These are phyloP conservation scores for Pantelozetes paolii DNA, from an alignment of 2,888 invertebrate species.

Conservation along the genomic window DNA sequence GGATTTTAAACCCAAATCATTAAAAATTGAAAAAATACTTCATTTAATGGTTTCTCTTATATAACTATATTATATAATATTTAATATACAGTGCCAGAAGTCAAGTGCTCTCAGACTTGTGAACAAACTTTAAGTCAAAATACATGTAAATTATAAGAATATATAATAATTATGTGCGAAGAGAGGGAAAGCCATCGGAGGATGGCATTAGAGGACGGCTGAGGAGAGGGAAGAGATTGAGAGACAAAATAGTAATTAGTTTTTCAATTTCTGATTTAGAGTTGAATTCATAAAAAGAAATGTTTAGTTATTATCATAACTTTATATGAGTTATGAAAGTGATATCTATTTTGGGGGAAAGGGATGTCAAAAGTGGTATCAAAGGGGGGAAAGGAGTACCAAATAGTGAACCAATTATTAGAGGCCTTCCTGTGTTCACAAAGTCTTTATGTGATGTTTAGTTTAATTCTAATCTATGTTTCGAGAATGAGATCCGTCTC, in stretches of 20 bases:
- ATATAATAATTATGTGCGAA: constrained; percentile 19
- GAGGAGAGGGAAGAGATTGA: constrained; percentile 26
- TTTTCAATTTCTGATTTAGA: constrained; percentile 23
- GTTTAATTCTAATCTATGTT: constrained; percentile 7
- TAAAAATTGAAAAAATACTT: constrained; percentile 10
- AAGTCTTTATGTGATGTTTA: background rate
- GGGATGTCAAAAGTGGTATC: background rate
- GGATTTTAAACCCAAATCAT: constrained; percentile 25
- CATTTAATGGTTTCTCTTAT: background rate
- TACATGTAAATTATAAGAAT: constrained; percentile 24
- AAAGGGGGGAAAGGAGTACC: background rate
- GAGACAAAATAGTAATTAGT: background rate
- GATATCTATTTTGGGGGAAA: background rate
- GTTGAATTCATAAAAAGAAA: background rate
- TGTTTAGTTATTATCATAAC: background rate
- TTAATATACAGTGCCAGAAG: background rate
- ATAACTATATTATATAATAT: background rate
- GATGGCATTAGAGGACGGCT: background rate
- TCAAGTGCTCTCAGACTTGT: background rate
- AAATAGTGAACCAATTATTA: constrained; percentile 9
- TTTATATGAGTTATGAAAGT: background rate
- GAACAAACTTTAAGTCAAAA: background rate
- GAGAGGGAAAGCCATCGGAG: background rate
- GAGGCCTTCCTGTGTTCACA: background rate
- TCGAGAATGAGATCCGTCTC: background rate